These are phyloP conservation scores for Stratiomys singularior DNA, from an alignment of 2,888 invertebrate species.

Conservation along the genomic window DNA sequence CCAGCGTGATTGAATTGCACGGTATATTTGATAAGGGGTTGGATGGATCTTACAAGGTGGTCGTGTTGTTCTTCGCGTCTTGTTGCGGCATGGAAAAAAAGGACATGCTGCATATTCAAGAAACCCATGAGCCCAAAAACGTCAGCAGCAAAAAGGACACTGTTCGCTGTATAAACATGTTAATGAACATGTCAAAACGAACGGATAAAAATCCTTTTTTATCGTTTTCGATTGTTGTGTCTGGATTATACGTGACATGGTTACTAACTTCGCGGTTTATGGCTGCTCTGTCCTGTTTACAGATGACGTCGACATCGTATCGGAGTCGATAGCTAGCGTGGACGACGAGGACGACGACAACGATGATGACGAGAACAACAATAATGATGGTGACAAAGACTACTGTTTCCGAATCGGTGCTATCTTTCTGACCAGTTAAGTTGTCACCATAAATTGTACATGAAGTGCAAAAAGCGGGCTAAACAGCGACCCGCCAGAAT, in stretches of 20 bases:
- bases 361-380: constrained; percentile 26
- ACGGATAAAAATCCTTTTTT: constrained; percentile 57
- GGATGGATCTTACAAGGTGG: constrained; percentile 29
- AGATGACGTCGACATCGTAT: neutral
- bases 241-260: constrained; percentile 51
- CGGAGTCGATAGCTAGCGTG: no score
- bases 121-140: constrained; percentile 50
- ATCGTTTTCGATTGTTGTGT: constrained; percentile 55
- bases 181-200: constrained; percentile 58
- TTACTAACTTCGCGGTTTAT: constrained; percentile 53
- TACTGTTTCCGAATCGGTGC: neutral
- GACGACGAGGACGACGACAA: neutral
- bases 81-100: constrained; percentile 27
- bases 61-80: constrained; percentile 35
- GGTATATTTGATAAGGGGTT: constrained; percentile 53
- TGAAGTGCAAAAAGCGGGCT: constrained; percentile 23
- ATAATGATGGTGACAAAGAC: neutral
- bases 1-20: constrained; percentile 53
- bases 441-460: constrained; percentile 36
- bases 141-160: constrained; percentile 56
- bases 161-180: constrained; percentile 56
- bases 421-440: constrained; percentile 36
- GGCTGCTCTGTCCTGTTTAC: constrained; percentile 2
- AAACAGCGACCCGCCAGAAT: neutral
- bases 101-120: neutral